These are phyloP conservation scores for Caenorhabditis sinica DNA, from an alignment of 2,888 invertebrate genomes.

Conservation along the genomic window DNA sequence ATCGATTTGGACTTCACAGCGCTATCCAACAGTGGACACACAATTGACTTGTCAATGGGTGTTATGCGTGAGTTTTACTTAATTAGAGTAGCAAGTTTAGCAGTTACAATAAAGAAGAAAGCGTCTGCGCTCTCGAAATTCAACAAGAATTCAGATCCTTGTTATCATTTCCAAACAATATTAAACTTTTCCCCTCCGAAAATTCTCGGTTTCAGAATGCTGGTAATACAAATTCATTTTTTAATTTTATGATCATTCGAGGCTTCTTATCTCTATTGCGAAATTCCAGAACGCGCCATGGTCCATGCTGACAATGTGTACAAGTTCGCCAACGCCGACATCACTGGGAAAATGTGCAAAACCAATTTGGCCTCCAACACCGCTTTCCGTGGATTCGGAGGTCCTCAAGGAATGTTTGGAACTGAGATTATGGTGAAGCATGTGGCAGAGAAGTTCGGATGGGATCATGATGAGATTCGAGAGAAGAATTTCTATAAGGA, in stretches of 20 bases:
- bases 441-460: slow-evolving; percentile 86
- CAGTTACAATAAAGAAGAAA: too few species aligned
- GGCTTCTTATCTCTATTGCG: too few species aligned
- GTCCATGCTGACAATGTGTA: slow-evolving; percentile 92
- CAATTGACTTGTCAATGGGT: slow-evolving; percentile 89
- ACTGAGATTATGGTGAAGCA: slow-evolving; percentile 90
- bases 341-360: slow-evolving; percentile 88
- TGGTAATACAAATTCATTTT: too few species aligned
- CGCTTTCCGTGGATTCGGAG: slow-evolving; percentile 91
- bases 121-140: too few species aligned
- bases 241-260: too few species aligned
- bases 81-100: too few species aligned
- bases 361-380: slow-evolving; percentile 95
- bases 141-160: too few species aligned
- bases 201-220: too few species aligned
- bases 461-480: slow-evolving; percentile 82
- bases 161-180: too few species aligned
- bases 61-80: slow-evolving; percentile 82
- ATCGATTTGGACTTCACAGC: slow-evolving; percentile 89
- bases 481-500: slow-evolving; percentile 90
- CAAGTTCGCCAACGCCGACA: slow-evolving; percentile 88
- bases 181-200: too few species aligned
- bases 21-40: slow-evolving; percentile 91
- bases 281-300: slow-evolving; percentile 90
- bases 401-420: slow-evolving; percentile 93